Evolutionary conservation across 1,140 invertebrate genomes (phyloP).

Genomic region (Cydia fagiglandana): DNA sequence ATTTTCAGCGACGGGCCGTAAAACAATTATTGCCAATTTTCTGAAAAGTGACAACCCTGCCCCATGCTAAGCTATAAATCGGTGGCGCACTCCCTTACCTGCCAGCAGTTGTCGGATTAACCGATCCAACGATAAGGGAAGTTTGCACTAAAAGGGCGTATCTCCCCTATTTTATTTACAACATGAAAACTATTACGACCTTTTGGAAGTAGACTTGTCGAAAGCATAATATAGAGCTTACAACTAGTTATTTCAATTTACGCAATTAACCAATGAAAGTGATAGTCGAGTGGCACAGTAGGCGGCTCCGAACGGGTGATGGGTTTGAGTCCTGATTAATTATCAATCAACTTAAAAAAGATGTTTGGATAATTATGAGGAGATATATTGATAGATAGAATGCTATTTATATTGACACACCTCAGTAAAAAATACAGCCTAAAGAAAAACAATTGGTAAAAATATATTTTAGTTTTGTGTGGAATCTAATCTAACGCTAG

Average conservation of each 20-base stretch:
- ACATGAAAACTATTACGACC: background rate
- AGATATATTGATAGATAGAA: no score
- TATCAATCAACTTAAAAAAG: no score
- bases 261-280: background rate
- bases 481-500: no score
- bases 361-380: no score
- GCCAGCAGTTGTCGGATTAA: constrained; percentile 2
- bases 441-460: no score
- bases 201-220: background rate
- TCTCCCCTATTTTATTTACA: background rate
- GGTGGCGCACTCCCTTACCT: constrained; percentile 11
- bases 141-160: background rate
- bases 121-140: background rate
- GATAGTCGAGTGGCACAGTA: background rate
- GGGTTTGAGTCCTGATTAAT: background rate
- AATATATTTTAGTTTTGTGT: no score
- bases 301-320: background rate
- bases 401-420: no score
- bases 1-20: no score
- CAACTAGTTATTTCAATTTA: constrained; percentile 9
- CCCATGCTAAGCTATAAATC: constrained; percentile 16
- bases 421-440: no score
- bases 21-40: constrained; percentile 6
- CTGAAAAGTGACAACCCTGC: background rate
- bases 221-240: constrained; percentile 1